Evolutionary conservation across 2,797 vertebrate species (phyloP).

Genomic region (Crypturellus tataupa): DNA sequence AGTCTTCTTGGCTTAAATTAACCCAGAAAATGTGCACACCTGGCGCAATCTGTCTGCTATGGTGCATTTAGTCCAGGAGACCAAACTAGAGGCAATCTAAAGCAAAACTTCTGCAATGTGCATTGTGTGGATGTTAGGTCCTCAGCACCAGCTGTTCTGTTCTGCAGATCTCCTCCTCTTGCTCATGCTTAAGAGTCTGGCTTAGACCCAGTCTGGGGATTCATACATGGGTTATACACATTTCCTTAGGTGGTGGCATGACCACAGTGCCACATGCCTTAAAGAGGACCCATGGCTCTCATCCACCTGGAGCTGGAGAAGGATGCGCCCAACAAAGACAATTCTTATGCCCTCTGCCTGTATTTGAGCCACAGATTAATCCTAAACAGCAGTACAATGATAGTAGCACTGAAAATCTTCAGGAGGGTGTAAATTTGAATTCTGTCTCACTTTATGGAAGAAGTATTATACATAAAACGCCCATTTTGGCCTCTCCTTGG

Average conservation of each 20-base stretch:
- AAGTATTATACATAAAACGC: neutral
- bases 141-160: neutral
- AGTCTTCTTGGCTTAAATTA: neutral
- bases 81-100: neutral
- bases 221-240: rapidly evolving
- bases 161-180: neutral
- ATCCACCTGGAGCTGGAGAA: neutral
- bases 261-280: neutral
- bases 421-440: neutral
- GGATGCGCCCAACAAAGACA: rapidly evolving
- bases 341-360: neutral
- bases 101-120: neutral
- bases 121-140: neutral
- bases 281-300: neutral
- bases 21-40: neutral
- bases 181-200: neutral
- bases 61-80: neutral
- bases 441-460: neutral
- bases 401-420: neutral
- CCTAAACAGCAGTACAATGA: neutral
- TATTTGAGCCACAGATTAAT: neutral
- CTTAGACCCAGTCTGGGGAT: neutral
- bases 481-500: neutral
- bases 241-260: neutral
- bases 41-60: neutral